Percentiles rank a stretch among this genome's conserved stretches.
Conservation (phyloP, 2,797 vertebrate species). For the Florisuga fusca region DNA sequence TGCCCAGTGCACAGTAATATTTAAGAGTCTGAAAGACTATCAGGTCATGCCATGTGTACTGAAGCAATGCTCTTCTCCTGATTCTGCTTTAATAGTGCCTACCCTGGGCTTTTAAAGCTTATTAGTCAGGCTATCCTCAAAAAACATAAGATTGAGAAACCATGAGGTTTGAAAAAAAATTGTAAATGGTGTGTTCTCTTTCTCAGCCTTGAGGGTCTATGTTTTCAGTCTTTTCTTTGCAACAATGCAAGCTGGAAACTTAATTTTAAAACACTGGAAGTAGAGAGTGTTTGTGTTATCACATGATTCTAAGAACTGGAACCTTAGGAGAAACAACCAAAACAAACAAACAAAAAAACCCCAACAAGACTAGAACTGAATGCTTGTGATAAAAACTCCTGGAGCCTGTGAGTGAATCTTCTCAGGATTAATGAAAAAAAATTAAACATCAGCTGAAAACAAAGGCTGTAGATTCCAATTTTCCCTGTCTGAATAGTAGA, state of each 20-base stretch:
- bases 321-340: not conserved
- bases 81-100: not conserved
- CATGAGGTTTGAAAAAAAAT: conserved; percentile 22
- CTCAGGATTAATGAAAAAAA: not conserved
- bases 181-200: conserved; percentile 23
- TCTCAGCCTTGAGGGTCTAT: conserved; percentile 43
- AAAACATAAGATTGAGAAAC: conserved; percentile 56
- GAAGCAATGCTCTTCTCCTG: not conserved
- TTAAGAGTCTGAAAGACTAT: not conserved
- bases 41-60: not conserved
- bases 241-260: conserved; percentile 6
- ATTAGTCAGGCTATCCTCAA: conserved; percentile 41
- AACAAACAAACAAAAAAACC: not conserved
- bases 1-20: accelerated
- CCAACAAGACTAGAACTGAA: not conserved
- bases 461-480: not conserved
- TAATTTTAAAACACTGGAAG: conserved; percentile 31
- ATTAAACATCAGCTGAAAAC: not conserved
- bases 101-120: not conserved
- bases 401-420: not conserved
- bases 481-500: not conserved
- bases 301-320: not conserved
- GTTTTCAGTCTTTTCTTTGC: conserved; percentile 27
- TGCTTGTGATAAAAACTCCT: not conserved
- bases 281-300: conserved; percentile 15